Base-by-base conservation (phyloP, 2,797 vertebrate species). In the Naso thynnoides region DNA sequence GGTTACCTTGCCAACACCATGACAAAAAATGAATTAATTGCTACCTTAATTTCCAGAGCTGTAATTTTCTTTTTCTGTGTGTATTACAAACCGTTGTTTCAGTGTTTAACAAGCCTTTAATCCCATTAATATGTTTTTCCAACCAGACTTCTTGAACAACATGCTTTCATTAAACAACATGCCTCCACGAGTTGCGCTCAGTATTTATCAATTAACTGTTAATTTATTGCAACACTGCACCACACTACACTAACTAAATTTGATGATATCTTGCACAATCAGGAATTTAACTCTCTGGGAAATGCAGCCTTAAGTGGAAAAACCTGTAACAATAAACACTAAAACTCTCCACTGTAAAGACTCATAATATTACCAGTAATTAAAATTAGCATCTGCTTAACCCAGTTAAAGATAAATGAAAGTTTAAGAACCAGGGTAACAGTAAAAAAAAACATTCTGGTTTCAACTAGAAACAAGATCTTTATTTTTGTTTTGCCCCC, bases 341-440 rank as follows among this genome's bases (percentile, higher is more conserved):
- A 10, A 21, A 42, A 31, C 24, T 10, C 21, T 26, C 16, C 21
- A 48, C 2, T 2, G 13, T 31, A 23, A 8, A n/a, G n/a, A 66
- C 19, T 4, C 33, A 41, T 13, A 9, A 8, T 13, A 2, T 14
- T 29, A 29, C 10, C 59, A 41, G 5, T 1, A 0, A 54, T 68
- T 75, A 6, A 66, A 29, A 36, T 58, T 14, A 26, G 18, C 26
- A 63, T 49, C 18, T 48, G 23, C n/a, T 49, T 23, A 23, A 55
- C 8, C 1, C 33, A 23, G n/a, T 39, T 41, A 14, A 49, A n/a
- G 36, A 47, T 6, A 19, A 18, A 19, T 23, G 9, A 23, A 39
- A 49, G 8, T 19, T 16, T 4, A 39, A 27, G 18, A 13, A 8
- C 7, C 10, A 3, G 5, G 26, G 10, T 10, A 19, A 31, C 4